Evolutionary conservation across 2,888 invertebrate species (phyloP).

Genomic region (Ptychoptera albimana): DNA sequence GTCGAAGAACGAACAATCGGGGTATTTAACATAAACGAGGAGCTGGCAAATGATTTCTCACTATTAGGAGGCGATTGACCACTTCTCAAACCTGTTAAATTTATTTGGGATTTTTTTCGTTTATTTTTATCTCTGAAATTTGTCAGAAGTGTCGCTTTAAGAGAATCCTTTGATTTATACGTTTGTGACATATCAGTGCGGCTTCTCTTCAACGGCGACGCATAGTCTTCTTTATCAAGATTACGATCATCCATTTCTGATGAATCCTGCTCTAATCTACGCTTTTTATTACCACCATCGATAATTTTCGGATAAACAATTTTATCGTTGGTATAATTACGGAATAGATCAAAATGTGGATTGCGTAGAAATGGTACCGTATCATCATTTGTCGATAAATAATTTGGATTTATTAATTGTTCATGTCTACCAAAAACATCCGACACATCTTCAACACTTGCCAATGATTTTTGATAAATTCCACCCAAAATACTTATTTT

Average conservation of each 20-base stretch:
- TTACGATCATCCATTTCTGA: background rate
- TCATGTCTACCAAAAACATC: background rate
- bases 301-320: slow-evolving; percentile 17
- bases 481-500: slow-evolving; percentile 14
- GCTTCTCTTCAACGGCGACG: slow-evolving; percentile 3
- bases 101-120: background rate
- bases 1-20: slow-evolving; percentile 8
- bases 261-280: slow-evolving; percentile 4
- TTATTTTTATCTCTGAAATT: slow-evolving; percentile 10
- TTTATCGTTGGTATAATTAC: slow-evolving; percentile 11
- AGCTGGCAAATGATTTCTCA: background rate
- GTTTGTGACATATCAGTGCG: slow-evolving; percentile 6
- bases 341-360: slow-evolving; percentile 15
- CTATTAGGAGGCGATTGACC: background rate
- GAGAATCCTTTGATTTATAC: background rate
- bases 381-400: slow-evolving; percentile 12
- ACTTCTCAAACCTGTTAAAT: background rate
- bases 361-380: slow-evolving; percentile 24
- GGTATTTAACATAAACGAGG: slow-evolving; percentile 7
- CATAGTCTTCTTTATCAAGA: background rate
- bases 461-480: slow-evolving; percentile 23
- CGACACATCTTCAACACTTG: slow-evolving; percentile 16
- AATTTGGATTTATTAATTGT: background rate
- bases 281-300: slow-evolving; percentile 17
- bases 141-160: slow-evolving; percentile 7